Evolutionary conservation across 2,888 invertebrate genomes (phyloP).

Genomic region (Drosophila acutilabella): DNA sequence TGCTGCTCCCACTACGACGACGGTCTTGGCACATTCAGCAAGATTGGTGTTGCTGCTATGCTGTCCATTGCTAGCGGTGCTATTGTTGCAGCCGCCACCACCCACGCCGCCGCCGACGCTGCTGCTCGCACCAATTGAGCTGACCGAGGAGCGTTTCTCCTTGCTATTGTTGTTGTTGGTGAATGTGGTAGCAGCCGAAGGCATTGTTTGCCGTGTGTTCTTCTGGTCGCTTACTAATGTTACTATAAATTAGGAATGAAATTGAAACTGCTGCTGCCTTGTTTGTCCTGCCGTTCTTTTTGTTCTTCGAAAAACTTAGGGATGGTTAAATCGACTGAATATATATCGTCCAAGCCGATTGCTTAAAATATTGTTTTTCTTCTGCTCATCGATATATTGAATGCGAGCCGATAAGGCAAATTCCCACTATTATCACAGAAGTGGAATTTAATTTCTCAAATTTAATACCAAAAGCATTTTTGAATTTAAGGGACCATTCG

Average conservation of each 20-base stretch:
- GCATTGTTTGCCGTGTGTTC: constrained; percentile 77
- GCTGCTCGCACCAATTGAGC: constrained; percentile 73
- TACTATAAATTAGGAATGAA: constrained; percentile 74
- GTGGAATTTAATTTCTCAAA: too few species aligned
- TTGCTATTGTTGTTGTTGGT: constrained; percentile 74
- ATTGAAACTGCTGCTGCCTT: constrained; percentile 57
- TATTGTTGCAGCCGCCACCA: constrained; percentile 53
- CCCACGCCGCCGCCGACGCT: constrained; percentile 63
- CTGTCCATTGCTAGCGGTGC: constrained; percentile 54
- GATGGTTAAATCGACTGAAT: constrained; percentile 11
- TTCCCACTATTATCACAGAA: too few species aligned
- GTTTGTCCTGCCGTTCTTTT: constrained; percentile 67
- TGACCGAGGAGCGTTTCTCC: constrained; percentile 82
- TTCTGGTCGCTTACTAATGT: constrained; percentile 71
- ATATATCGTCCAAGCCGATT: not conserved
- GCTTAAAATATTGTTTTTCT: not conserved
- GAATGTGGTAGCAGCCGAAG: constrained; percentile 76
- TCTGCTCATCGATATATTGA: too few species aligned
- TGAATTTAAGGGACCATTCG: too few species aligned
- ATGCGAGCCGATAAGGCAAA: too few species aligned
- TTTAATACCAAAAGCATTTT: too few species aligned
- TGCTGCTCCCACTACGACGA: constrained; percentile 21
- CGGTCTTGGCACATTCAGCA: constrained; percentile 51
- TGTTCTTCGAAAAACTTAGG: constrained; percentile 64
- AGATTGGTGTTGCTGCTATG: constrained; percentile 63